phyloP scores from a whole-genome alignment of 2,797 vertebrate species.

The Antennarius maculatus region DNA sequence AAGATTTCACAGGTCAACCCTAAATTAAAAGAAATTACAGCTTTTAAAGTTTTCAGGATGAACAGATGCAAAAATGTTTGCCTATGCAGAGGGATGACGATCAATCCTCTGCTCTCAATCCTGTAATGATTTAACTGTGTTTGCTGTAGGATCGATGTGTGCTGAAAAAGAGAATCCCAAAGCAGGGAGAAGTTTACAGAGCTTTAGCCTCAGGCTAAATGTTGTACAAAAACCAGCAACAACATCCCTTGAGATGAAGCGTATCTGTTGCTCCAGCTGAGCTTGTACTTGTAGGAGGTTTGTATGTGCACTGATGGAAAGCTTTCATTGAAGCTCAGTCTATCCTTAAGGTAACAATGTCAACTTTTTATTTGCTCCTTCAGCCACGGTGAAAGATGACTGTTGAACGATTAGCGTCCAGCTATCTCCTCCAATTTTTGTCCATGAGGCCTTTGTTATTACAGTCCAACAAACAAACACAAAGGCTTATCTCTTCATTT shows the following conservation, averaged over 20 bases:
- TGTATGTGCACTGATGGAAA: conserved; percentile 72
- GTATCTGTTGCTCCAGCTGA: conserved; percentile 81
- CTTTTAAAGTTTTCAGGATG: conserved; percentile 19
- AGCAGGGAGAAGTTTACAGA: conserved; percentile 82
- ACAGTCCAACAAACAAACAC: conserved; percentile 50
- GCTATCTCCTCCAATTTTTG: conserved; percentile 65
- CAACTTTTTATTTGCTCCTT: conserved; percentile 69
- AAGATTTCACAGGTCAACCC: conserved; percentile 14
- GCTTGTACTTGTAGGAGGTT: conserved; percentile 80
- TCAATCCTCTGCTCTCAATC: conserved; percentile 62
- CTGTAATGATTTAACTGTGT: conserved; percentile 77
- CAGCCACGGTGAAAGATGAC: conserved; percentile 48
- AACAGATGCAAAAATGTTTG: conserved; percentile 41
- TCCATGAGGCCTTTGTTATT: conserved; percentile 52
- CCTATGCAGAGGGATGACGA: conserved; percentile 47
- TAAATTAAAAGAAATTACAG: conserved; percentile 38
- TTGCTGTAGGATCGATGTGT: conserved; percentile 76
- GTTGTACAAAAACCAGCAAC: conserved; percentile 82
- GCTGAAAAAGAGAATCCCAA: conserved; percentile 77
- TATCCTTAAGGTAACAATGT: conserved; percentile 74
- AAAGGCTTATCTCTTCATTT: conserved; percentile 55
- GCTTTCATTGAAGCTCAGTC: conserved; percentile 70
- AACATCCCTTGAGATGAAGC: conserved; percentile 79
- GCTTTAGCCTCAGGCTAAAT: conserved; percentile 79
- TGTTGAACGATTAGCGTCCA: conserved; percentile 60